Base-by-base conservation (phyloP, 2,888 invertebrate species). In the Catocala fraxini region DNA sequence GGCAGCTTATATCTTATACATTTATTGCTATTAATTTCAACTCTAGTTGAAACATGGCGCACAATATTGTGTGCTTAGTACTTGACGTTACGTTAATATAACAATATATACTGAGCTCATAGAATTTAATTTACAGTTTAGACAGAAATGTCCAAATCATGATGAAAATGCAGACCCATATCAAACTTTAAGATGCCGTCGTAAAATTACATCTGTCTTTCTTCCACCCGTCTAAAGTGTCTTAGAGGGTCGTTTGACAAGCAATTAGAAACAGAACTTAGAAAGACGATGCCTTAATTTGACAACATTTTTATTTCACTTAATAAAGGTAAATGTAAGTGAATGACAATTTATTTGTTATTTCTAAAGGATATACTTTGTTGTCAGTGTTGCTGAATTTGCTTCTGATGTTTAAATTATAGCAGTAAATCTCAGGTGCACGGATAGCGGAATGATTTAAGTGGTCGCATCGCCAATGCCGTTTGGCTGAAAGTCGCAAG, bases 171-270 rank as follows among this genome's bases (percentile, higher is more conserved):
- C 6, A 35, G 15, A 51, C 43, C 51, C 39, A 58, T 25, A 33
- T 58, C 51, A 39, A 58, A 46, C 4, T 12, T 58, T 39, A 46
- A 41, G 35, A 25, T n/a, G 25, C 45, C 51, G 12, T 46, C 57
- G 9, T 25, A 25, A 58, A 45, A 42, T 39, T 52, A 35, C 33
- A 42, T 48, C 10, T 7, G 11, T n/a, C 39, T n/a, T 41, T 42
- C 41, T 15, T 35, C 9, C 35, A 49, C 13, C 34, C 10, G 9
- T 0, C 15, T 15, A 43, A 56, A 48, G 25, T 56, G 34, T 43
- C 43, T 51, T 25, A 33, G 9, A 52, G 39, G 6, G 45, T 46
- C n/a, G 41, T 61, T 56, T 52, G 34, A 47, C n/a, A 35, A 56
- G 9, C 43, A 48, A 48, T 53, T 62, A 53, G 41, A 52, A 35